Evolutionary conservation across 1,140 invertebrate genomes (phyloP), one percentile per base, ranked within the genome.

Genomic region (Battus philenor): DNA sequence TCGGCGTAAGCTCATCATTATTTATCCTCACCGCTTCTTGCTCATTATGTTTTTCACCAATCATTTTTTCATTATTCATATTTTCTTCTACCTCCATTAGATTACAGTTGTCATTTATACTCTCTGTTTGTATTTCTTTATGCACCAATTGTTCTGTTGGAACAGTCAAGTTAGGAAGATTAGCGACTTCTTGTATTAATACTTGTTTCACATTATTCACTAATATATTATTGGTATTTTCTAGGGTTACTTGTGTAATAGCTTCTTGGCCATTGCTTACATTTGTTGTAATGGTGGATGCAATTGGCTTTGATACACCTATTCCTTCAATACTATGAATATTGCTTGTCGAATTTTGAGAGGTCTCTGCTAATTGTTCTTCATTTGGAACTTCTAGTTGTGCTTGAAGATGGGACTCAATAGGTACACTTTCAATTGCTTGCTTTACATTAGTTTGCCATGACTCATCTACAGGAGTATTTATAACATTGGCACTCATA

Each of bases 361-460:
- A n/a, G 26, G 27, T 15, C 17, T 4, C 24, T 15, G 15, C 17
- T 9, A 15, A 10, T 29, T 41, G 10, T 10, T 39, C 12, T 16
- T 9, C 3, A 41, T 27, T 41, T 10, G 20, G 29, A 43, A 12
- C 17, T 30, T 39, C 34, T 9, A 8, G n/a, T 24, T 36, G 75
- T 33, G 39, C 61, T 59, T 45, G 51, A 13, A 26, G 50, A 22
- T 16, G 58, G 34, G 47, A 44, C n/a, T 41, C 45, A 34, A 66
- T 33, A n/a, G 61, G 50, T 32, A 68, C 32, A 45, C 47, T 59
- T 4, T 63, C 51, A 26, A 63, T 49, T 50, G 41, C 53, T 45
- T 56, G 48, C 33, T 60, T 54, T 17, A 62, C 34, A 57, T 57
- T 56, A 38, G 52, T 65, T 47, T 72, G 62, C 75, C 75, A 81